Evolutionary conservation across 2,113 vertebrate species (phyloP), one percentile per base, ranked within the genome.

Genomic region (Calonectris borealis): DNA sequence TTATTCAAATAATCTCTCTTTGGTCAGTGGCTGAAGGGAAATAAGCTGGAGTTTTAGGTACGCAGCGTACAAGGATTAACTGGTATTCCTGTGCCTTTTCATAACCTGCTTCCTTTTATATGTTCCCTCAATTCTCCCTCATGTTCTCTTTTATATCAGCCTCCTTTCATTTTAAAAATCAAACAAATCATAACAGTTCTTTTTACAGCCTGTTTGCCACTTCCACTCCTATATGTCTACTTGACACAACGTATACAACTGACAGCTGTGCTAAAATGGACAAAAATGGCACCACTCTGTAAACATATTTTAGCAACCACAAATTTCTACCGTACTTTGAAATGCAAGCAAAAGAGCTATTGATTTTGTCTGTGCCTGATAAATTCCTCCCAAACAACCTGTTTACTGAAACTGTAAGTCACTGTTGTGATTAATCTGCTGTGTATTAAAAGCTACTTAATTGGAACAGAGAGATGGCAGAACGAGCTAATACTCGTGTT

Each of bases 341-440:
- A 83, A 77, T 60, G 55, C 58, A 95, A 91, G 78, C 42, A 87
- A 80, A 96, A 89, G 65, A 91, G 76, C 16, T 89, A 96, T 85
- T 88, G 94, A 95, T 94, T 95, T 85, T 93, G 58, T 61, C 82
- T 80, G 73, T 21, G 78, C n/a, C 66, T 55, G 29, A 93, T 79
- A 94, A 91, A 96, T 91, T 79, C 82, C 78, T 58, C 84, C 71
- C 60, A 88, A 92, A 66, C 58, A 96, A 77, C 65, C 73, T 68
- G 14, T 58, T 96, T 91, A 93, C 78, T 88, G 86, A 79, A 91
- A 85, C 77, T 68, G 25, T 83, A 93, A 80, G 82, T 70, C 64
- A 89, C 75, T 88, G 29, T 44, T 91, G 82, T 91, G 86, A 95
- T 83, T 97, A 87, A 94, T 91, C 58, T 70, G 71, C 36, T 73